Conservation (phyloP, 2,888 invertebrate species). For the Caenorhabditis sp. region DNA sequence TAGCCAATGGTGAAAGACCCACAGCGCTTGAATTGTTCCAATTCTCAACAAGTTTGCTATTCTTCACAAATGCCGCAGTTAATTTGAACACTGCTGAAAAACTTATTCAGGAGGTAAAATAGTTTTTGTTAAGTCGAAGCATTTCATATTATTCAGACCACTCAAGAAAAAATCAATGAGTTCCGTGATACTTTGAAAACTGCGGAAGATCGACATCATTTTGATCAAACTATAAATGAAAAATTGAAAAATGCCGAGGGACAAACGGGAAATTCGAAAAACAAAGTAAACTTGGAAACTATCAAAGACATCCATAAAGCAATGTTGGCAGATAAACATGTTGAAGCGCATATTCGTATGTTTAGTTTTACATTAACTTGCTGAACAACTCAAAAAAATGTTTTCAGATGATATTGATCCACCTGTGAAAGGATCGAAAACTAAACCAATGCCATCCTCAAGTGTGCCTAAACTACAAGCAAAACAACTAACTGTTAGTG, state of each 20-base stretch:
- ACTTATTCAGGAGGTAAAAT: constrained; percentile 30
- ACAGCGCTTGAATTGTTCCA: constrained; percentile 43
- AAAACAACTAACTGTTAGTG: constrained; percentile 30
- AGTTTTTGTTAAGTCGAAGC: not conserved
- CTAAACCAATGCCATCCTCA: constrained; percentile 41
- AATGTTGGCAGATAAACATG: constrained; percentile 39
- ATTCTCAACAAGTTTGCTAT: constrained; percentile 39
- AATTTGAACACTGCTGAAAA: constrained; percentile 43
- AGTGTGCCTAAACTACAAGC: constrained; percentile 40
- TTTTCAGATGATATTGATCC: constrained; percentile 27
- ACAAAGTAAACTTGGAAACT: constrained; percentile 31
- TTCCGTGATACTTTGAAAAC: constrained; percentile 31
- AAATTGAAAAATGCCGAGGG: constrained; percentile 38
- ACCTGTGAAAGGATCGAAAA: constrained; percentile 12
- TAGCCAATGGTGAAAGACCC: constrained; percentile 40
- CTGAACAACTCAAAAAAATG: too few relatives aligned
- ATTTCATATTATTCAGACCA: too few relatives aligned
- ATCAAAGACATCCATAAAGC: constrained; percentile 42
- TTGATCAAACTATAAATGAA: constrained; percentile 38
- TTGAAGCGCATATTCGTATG: constrained; percentile 33
- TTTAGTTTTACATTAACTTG: not conserved
- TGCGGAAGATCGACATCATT: constrained; percentile 27
- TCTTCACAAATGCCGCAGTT: constrained; percentile 42
- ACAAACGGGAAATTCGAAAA: constrained; percentile 26
- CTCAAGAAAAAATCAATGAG: constrained; percentile 39